These are phyloP conservation scores for Syngnathus scovelli DNA, from an alignment of 2,113 vertebrate genomes.

Conservation along the genomic window DNA sequence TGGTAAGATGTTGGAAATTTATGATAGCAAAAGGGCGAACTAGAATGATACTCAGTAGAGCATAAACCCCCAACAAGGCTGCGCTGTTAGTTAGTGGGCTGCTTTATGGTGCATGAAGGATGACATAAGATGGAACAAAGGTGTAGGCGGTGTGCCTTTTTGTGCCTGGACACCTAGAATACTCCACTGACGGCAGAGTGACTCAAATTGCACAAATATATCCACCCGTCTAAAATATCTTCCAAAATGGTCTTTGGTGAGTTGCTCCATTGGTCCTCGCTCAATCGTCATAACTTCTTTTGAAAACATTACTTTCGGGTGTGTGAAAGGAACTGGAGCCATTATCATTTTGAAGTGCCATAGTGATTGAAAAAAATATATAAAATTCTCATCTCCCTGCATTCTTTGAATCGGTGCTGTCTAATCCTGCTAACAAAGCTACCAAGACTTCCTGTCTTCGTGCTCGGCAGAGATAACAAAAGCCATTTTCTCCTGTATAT, in stretches of 20 bases:
- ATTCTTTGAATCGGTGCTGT: not conserved
- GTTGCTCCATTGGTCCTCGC: not conserved
- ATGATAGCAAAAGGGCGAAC: not conserved
- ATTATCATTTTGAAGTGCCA: not conserved
- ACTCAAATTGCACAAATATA: not conserved
- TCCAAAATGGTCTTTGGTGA: not conserved
- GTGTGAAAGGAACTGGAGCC: not conserved
- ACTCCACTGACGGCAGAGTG: not conserved
- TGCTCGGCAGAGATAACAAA: not conserved
- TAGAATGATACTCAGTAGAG: not conserved
- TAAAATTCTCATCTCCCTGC: not conserved
- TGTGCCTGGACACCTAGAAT: not conserved
- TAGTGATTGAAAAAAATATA: not conserved
- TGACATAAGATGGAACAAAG: not conserved
- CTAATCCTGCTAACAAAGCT: conserved; percentile 3
- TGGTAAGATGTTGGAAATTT: not conserved
- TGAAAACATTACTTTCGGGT: not conserved
- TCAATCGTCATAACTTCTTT: not conserved
- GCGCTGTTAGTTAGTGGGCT: not conserved
- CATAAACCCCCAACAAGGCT: not conserved
- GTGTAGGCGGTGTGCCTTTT: not conserved
- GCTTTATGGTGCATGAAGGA: not conserved
- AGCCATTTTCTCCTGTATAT: conserved; percentile 5
- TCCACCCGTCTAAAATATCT: not conserved
- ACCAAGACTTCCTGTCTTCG: not conserved